Evolutionary conservation across 2,888 invertebrate genomes (phyloP).

Genomic region (Colletes collaris): DNA sequence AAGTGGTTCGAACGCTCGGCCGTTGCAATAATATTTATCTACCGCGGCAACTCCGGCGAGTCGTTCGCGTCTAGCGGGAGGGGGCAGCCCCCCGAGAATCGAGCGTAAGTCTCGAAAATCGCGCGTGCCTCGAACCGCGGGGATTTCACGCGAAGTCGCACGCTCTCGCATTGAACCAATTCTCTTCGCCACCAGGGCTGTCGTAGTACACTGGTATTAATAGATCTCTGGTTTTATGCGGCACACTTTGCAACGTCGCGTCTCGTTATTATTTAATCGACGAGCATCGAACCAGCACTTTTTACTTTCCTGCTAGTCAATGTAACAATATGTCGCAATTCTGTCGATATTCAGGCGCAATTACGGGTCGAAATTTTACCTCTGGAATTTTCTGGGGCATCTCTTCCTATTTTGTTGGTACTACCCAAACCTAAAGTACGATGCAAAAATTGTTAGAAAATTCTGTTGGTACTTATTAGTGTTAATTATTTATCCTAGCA

Average conservation of each 20-base stretch:
- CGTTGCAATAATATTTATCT: constrained; percentile 74
- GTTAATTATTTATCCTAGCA: no score
- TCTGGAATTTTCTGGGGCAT: no score
- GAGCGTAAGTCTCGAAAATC: not conserved
- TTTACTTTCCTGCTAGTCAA: no score
- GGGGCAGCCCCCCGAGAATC: not conserved
- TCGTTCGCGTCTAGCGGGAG: not conserved
- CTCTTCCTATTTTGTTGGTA: no score
- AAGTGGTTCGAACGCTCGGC: constrained; percentile 70
- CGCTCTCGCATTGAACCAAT: constrained; percentile 16
- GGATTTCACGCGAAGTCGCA: not conserved
- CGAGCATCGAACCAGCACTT: constrained; percentile 13
- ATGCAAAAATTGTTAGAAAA: no score
- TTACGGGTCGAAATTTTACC: no score
- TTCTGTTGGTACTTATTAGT: no score
- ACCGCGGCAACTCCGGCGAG: constrained; percentile 41
- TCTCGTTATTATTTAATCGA: constrained; percentile 50
- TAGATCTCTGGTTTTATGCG: constrained; percentile 35
- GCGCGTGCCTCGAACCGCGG: not conserved
- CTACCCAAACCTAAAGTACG: no score
- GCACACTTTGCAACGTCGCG: constrained; percentile 33
- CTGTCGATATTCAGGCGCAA: no score
- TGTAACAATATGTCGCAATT: no score
- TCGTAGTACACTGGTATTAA: constrained; percentile 22
- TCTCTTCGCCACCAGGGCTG: constrained; percentile 6